Evolutionary conservation across 2,888 invertebrate genomes (phyloP), one percentile per base, ranked within the genome.

Genomic region (Parapristionchus giblindavisi): DNA sequence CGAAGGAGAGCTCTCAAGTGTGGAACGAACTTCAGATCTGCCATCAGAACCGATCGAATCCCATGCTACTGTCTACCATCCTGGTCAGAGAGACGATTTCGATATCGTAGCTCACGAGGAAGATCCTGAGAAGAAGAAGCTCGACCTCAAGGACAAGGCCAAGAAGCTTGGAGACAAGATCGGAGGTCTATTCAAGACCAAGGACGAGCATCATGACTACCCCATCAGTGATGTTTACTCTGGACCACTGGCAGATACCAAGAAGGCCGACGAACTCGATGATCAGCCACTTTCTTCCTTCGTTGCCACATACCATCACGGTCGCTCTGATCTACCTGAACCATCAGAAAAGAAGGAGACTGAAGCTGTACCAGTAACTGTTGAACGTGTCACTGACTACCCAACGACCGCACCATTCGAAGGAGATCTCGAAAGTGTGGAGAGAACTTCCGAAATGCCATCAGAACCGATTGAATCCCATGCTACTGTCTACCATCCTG

Each of bases 191-290:
- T n/a, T n/a, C n/a, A n/a, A n/a, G n/a, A n/a, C n/a, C 48, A n/a
- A 56, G 14, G 65, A 65, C 43, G 51, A 66, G 66, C 66, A 66
- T 36, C 48, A 48, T 24, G 66, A 66, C 27, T 66, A 66, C 52
- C 66, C 66, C 29, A 48, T 11, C 48, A 48, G 48, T 40, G 65
- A 65, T 17, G 27, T 17, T 8, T 65, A 40, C 65, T 38, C 38
- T n/a, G 65, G 65, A 29, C 65, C 65, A 2, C 40, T 40, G 14
- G 65, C 21, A 21, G 65, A 65, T 43, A 65, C 65, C 21, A 8
- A n/a, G 8, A n/a, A 29, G 14, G 21, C 43, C 2, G n/a, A n/a
- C 38, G 63, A 63, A 24, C 24, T 65, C 40, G 40, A 65, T 40
- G 65, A 65, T 34, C 40, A 65, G 65, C 65, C 65, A 3, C 48